Evolutionary conservation across 64 coral and sea anemone species (phyloP).

Genomic region (Trachythela sp.): DNA sequence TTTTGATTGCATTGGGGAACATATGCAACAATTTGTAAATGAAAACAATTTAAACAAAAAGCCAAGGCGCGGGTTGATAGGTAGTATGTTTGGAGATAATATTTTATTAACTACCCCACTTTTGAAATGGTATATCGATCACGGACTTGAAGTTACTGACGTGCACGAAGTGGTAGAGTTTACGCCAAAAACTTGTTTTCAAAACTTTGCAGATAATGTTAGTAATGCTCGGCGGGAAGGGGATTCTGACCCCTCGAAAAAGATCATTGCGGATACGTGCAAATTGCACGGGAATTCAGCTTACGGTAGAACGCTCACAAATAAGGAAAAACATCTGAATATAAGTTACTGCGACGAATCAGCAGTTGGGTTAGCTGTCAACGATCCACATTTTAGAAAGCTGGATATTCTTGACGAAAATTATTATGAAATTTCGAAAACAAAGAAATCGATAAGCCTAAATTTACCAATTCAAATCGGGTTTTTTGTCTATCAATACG

Average conservation of each 20-base stretch:
- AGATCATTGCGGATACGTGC: slow-evolving; percentile 27
- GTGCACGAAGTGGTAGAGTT: slow-evolving; percentile 46
- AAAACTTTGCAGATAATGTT: slow-evolving; percentile 39
- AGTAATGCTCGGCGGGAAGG: slow-evolving; percentile 41
- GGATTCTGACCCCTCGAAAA: slow-evolving; percentile 30
- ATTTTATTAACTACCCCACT: slow-evolving; percentile 37
- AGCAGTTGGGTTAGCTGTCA: background rate
- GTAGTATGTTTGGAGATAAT: slow-evolving; percentile 30
- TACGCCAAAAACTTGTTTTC: slow-evolving; percentile 28
- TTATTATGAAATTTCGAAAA: slow-evolving; percentile 7
- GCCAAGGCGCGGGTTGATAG: slow-evolving; percentile 47
- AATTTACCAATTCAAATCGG: slow-evolving; percentile 38
- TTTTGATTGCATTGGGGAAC: slow-evolving; percentile 30
- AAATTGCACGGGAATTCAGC: slow-evolving; percentile 37
- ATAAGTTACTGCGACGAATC: slow-evolving; percentile 28
- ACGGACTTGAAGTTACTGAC: slow-evolving; percentile 30
- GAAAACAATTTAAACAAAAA: slow-evolving; percentile 29
- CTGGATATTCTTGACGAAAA: slow-evolving; percentile 22
- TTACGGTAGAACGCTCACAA: slow-evolving; percentile 39
- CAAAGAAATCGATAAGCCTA: slow-evolving; percentile 33
- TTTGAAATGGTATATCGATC: slow-evolving; percentile 41
- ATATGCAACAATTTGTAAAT: slow-evolving; percentile 46
- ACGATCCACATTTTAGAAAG: slow-evolving; percentile 20
- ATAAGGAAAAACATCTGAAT: slow-evolving; percentile 21
- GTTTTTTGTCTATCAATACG: slow-evolving; percentile 33